Evolutionary conservation across 30 jellyfish, hydroid and myxozoan genomes (phyloP), one percentile per base, ranked within the genome.

Genomic region (Hydra vulgaris): DNA sequence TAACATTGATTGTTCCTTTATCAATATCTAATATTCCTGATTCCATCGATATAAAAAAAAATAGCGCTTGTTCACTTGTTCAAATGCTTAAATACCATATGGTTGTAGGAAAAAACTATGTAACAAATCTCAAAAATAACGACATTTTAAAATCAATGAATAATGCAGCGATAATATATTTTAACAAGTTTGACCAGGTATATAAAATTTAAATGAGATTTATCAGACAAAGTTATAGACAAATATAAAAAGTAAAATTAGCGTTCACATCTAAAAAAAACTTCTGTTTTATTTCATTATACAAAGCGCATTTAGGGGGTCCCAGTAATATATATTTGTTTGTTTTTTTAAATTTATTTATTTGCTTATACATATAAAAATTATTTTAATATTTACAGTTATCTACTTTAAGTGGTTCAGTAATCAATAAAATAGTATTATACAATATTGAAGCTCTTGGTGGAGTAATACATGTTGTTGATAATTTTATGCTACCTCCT

Each of bases 1-100:
- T 74, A 54, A 86, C 98, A 15, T 21, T 86, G 61, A 77, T 92
- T 26, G 80, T 82, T 72, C 98, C 98, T 17, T 20, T 95, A n/a
- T 90, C 95, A 19, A 83, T 92, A 71, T 23, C 55, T 61, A 72
- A 68, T 18, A 74, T 86, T 20, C 69, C 87, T 0, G 54, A 40
- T 12, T 75, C 70, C 16, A 77, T 40, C 61, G 68, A 66, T 54
- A 53, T 23, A 55, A 83, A 86, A n/a, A 54, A 86, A 72, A 72
- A 81, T 67, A 90, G 86, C 66, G 73, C 83, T 4, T 92, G 98
- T 82, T 85, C 71, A 71, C 80, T 92, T 76, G 71, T 74, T 81
- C 83, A 83, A 53, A 73, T 84, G 55, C 23, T 92, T 54, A 92
- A 84, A 17, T 82, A 70, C 72, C 98, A 92, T 74, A 23, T 92